These are phyloP conservation scores for Andinoacara biseriatus DNA, from an alignment of 2,113 vertebrate genomes.

Conservation along the genomic window DNA sequence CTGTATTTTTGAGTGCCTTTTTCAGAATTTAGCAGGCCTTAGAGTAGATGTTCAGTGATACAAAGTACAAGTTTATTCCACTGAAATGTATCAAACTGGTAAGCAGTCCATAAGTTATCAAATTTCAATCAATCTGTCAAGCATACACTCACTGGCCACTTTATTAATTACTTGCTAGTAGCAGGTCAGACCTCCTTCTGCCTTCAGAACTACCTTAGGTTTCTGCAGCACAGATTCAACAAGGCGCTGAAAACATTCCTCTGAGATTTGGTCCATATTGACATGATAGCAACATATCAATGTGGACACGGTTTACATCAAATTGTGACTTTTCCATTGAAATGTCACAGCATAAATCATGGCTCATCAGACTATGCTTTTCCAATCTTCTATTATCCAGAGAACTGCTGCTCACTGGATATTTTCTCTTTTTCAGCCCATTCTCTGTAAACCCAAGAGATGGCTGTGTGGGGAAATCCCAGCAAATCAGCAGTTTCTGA, in stretches of 20 bases:
- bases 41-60: background rate
- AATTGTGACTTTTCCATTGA: background rate
- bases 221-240: background rate
- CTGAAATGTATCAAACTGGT: background rate
- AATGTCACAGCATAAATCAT: background rate
- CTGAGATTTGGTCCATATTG: background rate
- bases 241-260: background rate
- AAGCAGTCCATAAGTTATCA: background rate
- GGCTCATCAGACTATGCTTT: background rate
- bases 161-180: background rate
- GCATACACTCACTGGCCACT: background rate
- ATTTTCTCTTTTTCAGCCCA: background rate
- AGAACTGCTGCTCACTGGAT: background rate
- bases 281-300: too few species aligned
- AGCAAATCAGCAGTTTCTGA: background rate
- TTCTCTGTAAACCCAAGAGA: background rate
- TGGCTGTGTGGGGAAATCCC: background rate
- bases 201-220: background rate
- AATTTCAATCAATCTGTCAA: background rate
- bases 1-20: background rate
- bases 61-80: background rate
- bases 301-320: background rate
- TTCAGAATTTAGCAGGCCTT: background rate
- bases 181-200: accelerated
- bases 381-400: background rate